Evolutionary conservation across 1,140 invertebrate species (phyloP).

Genomic region (Aphidius gifuensis): DNA sequence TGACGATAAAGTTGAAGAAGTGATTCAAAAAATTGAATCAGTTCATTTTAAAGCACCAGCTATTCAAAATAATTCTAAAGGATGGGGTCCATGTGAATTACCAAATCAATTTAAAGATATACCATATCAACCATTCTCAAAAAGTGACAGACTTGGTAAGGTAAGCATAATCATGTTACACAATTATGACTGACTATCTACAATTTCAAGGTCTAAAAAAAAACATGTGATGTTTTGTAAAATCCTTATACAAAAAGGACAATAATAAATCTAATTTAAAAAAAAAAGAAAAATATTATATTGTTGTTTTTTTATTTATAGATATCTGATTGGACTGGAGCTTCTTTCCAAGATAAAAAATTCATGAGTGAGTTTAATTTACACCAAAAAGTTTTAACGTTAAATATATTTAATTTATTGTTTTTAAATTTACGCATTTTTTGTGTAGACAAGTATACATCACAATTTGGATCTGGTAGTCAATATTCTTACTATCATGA

Average conservation of each 20-base stretch:
- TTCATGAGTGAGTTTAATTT: conserved; percentile 76
- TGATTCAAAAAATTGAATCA: conserved; percentile 30
- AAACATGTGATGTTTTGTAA: too few species aligned
- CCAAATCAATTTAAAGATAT: conserved; percentile 96
- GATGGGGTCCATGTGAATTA: conserved; percentile 94
- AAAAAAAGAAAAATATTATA: background rate
- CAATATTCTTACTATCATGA: conserved; percentile 98
- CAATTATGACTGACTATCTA: conserved; percentile 8
- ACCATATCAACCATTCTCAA: conserved; percentile 97
- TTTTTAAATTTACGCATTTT: too few species aligned
- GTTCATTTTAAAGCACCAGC: conserved; percentile 65
- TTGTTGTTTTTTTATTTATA: conserved; percentile 42
- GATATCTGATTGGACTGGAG: conserved; percentile 97
- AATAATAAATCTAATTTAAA: too few species aligned
- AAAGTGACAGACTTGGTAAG: conserved; percentile 94
- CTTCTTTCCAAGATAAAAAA: conserved; percentile 92
- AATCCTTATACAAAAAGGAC: too few species aligned
- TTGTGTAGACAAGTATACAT: conserved; percentile 84
- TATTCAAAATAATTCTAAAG: conserved; percentile 84
- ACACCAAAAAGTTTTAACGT: too few species aligned
- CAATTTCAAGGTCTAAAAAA: background rate
- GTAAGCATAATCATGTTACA: conserved; percentile 46
- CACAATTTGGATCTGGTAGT: conserved; percentile 90
- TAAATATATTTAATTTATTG: too few species aligned
- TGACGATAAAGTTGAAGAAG: conserved; percentile 29